These are phyloP conservation scores for Ligdia adustata DNA, from an alignment of 2,888 invertebrate genomes.

Conservation along the genomic window DNA sequence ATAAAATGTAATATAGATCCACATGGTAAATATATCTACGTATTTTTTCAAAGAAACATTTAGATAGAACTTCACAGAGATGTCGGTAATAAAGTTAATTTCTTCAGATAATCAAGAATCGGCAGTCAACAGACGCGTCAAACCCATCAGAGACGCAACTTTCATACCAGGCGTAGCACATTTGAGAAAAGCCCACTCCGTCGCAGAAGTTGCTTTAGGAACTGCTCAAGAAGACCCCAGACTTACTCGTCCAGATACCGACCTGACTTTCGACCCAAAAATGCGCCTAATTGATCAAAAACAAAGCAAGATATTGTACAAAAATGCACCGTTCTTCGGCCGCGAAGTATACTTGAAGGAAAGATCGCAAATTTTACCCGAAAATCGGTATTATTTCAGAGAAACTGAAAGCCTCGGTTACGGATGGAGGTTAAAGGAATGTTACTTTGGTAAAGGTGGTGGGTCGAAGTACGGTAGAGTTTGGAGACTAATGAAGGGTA, in stretches of 20 bases:
- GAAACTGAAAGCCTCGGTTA: conserved; percentile 47
- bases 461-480: conserved; percentile 46
- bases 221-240: conserved; percentile 50
- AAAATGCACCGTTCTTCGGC: conserved; percentile 49
- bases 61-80: conserved; percentile 30
- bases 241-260: conserved; percentile 46
- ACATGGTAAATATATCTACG: too few relatives aligned
- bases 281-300: conserved; percentile 53
- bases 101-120: conserved; percentile 43
- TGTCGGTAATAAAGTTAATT: conserved; percentile 42
- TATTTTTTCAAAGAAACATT: too few relatives aligned
- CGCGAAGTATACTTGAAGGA: conserved; percentile 49
- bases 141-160: conserved; percentile 43
- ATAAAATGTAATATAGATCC: too few relatives aligned
- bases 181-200: conserved; percentile 49
- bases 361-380: conserved; percentile 46
- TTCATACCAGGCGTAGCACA: conserved; percentile 39
- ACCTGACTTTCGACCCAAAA: conserved; percentile 45
- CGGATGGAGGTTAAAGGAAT: conserved; percentile 56
- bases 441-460: conserved; percentile 39
- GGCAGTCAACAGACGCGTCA: conserved; percentile 38
- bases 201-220: conserved; percentile 52
- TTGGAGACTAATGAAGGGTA: conserved; percentile 43
- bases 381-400: conserved; percentile 54
- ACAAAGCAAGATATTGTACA: conserved; percentile 46